Conservation (phyloP, 2,113 vertebrate species). For the Pedionomus torquatus region DNA sequence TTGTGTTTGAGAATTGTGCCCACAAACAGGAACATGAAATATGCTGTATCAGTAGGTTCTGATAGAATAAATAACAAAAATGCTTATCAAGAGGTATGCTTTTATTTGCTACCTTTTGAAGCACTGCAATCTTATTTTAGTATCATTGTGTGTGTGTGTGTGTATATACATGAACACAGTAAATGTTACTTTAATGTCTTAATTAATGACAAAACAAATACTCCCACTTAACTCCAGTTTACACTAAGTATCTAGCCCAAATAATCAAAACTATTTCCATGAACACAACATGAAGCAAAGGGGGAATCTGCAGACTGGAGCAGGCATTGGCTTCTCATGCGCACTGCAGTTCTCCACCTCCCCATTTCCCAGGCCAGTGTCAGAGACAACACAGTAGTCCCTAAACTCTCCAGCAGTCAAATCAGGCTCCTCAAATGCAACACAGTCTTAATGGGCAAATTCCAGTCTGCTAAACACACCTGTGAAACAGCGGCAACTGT, state of each 20-base stretch:
- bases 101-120: not conserved
- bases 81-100: not conserved
- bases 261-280: not conserved
- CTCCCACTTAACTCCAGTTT: not conserved
- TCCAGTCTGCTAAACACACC: not conserved
- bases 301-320: not conserved
- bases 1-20: accelerated
- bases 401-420: not conserved
- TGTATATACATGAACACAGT: not conserved
- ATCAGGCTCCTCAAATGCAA: not conserved
- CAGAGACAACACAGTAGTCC: not conserved
- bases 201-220: not conserved
- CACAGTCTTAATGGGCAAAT: not conserved
- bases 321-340: not conserved
- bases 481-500: not conserved
- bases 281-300: not conserved
- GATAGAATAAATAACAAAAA: not conserved
- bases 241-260: not conserved
- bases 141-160: not conserved
- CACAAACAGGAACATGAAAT: not conserved
- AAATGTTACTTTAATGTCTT: not conserved
- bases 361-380: not conserved
- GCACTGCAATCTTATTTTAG: not conserved
- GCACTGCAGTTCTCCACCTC: not conserved
- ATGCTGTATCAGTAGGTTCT: not conserved